phyloP scores from a whole-genome alignment of 1,140 invertebrate species.

The Drosophila nasuta region DNA sequence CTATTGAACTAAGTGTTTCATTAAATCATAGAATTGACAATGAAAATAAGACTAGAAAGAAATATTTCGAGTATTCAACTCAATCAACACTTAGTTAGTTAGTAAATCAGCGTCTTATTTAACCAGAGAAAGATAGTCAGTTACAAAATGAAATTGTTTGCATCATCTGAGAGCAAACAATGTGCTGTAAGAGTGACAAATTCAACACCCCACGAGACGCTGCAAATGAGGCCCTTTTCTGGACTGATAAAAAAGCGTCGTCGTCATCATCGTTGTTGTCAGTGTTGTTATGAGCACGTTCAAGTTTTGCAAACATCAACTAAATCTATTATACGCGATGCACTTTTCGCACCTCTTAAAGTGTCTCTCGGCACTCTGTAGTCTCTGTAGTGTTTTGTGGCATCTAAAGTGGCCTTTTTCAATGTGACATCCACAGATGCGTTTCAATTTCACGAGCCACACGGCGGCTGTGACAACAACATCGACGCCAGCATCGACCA shows the following conservation, averaged over 20 bases:
- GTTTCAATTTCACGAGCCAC: conserved; percentile 69
- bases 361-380: not conserved
- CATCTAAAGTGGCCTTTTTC: conserved; percentile 34
- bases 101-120: not conserved
- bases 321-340: conserved; percentile 17
- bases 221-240: not conserved
- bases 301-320: conserved; percentile 28
- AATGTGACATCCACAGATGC: conserved; percentile 62
- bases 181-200: conserved; percentile 20
- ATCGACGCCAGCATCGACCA: conserved; percentile 11
- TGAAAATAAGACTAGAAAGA: too few relatives aligned
- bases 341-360: conserved; percentile 59
- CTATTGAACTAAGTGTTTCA: too few relatives aligned
- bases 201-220: conserved; percentile 1
- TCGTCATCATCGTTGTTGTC: too few relatives aligned
- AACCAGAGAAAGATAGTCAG: not conserved
- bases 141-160: not conserved
- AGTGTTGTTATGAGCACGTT: conserved; percentile 4
- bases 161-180: conserved; percentile 17
- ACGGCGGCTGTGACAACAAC: conserved; percentile 45
- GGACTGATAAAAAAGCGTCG: not conserved
- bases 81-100: too few relatives aligned
- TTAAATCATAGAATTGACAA: too few relatives aligned
- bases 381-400: not conserved
- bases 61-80: too few relatives aligned